These are phyloP conservation scores for Magallana gigas DNA, from an alignment of 1,140 invertebrate genomes.

Conservation along the genomic window DNA sequence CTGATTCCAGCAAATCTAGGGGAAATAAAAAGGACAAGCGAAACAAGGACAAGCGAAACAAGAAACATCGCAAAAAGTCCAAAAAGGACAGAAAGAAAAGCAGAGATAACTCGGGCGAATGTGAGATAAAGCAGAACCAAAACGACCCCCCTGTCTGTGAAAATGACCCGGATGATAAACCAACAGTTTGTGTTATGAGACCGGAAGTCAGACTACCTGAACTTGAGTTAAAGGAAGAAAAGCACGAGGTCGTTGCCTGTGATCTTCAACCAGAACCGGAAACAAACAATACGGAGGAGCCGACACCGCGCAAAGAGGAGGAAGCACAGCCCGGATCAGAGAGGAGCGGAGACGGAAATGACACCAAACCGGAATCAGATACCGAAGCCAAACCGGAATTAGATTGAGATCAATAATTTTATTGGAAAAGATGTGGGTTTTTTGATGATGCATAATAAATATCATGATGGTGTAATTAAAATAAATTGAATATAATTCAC, in stretches of 20 bases:
- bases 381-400: too few species aligned
- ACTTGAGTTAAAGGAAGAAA: not conserved
- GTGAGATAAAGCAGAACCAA: not conserved
- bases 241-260: not conserved
- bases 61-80: not conserved
- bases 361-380: not conserved
- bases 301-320: not conserved
- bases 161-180: not conserved
- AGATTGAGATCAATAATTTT: too few species aligned
- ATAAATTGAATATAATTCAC: too few species aligned
- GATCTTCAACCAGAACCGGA: not conserved
- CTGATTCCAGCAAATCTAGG: not conserved
- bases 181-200: not conserved
- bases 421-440: too few species aligned
- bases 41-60: not conserved
- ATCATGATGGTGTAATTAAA: too few species aligned
- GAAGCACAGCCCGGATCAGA: not conserved
- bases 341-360: not conserved
- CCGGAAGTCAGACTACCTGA: not conserved
- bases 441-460: too few species aligned
- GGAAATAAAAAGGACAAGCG: not conserved
- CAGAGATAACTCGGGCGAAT: not conserved
- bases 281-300: not conserved
- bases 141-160: not conserved
- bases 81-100: not conserved